Base-by-base conservation (phyloP, 2,888 invertebrate species). In the Lissocephala sabroskyi region DNA sequence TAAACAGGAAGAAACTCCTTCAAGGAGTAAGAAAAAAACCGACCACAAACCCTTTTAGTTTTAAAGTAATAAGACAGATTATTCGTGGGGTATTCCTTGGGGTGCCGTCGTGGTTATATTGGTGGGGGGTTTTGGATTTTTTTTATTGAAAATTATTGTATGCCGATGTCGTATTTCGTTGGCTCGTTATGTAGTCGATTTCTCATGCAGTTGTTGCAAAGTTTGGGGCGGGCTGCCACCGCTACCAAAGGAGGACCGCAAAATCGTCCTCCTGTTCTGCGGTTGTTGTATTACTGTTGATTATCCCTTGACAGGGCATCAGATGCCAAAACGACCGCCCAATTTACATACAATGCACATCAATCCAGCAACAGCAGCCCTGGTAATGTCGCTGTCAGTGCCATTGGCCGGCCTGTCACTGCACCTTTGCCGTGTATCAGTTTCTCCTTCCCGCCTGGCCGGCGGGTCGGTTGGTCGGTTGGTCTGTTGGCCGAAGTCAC, bases 291-390 rank as follows among this genome's bases (percentile, higher is more conserved):
- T 52, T 60, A 65, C 62, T 68, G 68, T 68, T 73, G 68, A 73
- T 73, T 75, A 79, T 79, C 79, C 71, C 79, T 75, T 75, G 77
- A 67, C 77, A 74, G 75, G 78, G 78, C 73, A 74, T 77, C 78
- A 76, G 76, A 73, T 73, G 75, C 59, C 74, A 79, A 73, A 74
- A 65, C 74, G 66, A 78, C 80, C 79, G 81, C 76, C 79, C 79
- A 81, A 80, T 80, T 80, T 82, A 82, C 80, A 80, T 80, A 80
- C 80, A 80, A 80, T 80, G 80, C 77, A 71, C 71, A 76, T 78
- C 73, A 79, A 75, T 79, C 66, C 66, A 65, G 55, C 51, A 63
- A 52, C 67, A 73, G 52, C 61, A 55, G 42, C 65, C 58, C 58
- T 43, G 45, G 51, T 52, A 53, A 56, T 51, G n/a, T n/a, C 51